phyloP scores from a whole-genome alignment of 2,797 vertebrate species.

The Orientallactaga sibirica region DNA sequence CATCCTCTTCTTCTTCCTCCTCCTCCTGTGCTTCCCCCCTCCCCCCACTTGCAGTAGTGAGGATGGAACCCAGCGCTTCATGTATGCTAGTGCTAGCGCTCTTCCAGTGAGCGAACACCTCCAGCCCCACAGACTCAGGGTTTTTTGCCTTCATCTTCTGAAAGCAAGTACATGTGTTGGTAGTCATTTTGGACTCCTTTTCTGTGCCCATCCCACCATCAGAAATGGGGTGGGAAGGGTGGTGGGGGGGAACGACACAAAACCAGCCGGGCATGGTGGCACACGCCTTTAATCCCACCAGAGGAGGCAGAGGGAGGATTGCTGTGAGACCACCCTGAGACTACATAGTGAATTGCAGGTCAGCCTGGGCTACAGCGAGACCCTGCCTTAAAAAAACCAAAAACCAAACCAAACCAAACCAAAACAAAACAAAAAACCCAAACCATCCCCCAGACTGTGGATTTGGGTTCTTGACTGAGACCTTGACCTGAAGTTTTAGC shows the following conservation, averaged over 20 bases:
- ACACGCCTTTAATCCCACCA: too few species aligned
- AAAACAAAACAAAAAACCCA: too few species aligned
- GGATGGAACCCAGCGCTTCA: neutral
- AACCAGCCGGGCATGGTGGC: too few species aligned
- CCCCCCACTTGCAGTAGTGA: neutral
- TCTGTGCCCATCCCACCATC: rapidly evolving
- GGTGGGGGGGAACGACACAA: too few species aligned
- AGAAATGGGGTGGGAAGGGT: neutral
- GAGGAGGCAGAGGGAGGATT: too few species aligned
- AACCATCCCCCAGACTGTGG: neutral
- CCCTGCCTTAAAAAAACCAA: too few species aligned
- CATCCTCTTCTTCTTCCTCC: too few species aligned
- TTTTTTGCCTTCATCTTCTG: neutral
- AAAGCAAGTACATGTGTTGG: rapidly evolving
- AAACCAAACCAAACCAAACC: too few species aligned
- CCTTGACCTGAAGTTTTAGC: neutral
- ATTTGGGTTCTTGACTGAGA: neutral
- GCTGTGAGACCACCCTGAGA: too few species aligned
- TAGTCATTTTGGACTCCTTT: rapidly evolving
- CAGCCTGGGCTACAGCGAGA: too few species aligned
- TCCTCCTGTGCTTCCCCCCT: neutral
- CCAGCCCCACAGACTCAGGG: rapidly evolving
- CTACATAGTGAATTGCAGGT: too few species aligned
- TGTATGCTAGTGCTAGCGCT: neutral
- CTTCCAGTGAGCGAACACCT: neutral